Evolutionary conservation across 2,113 vertebrate genomes (phyloP).

Genomic region (Odocoileus virginianus): DNA sequence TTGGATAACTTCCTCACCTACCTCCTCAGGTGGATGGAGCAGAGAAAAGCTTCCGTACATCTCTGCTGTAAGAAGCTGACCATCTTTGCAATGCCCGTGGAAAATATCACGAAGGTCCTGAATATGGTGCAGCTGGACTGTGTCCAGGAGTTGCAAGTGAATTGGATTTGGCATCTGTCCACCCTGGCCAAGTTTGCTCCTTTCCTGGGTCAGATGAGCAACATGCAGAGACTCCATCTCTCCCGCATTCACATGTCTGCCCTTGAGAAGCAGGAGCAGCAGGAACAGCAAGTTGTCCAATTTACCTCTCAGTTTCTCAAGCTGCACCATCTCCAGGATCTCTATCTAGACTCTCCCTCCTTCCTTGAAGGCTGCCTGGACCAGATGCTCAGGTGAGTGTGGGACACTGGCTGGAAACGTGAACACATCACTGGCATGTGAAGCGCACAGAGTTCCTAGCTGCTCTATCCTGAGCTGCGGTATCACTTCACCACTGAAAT

Average conservation of each 20-base stretch:
- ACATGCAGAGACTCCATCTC: not conserved
- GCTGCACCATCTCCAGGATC: not conserved
- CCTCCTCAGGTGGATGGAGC: not conserved
- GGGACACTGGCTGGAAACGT: rapidly evolving
- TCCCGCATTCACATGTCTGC: not conserved
- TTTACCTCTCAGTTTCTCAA: not conserved
- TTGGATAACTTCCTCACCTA: not conserved
- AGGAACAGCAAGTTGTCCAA: rapidly evolving
- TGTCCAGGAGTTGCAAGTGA: not conserved
- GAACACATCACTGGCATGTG: rapidly evolving
- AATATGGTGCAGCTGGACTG: not conserved
- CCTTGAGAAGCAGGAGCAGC: not conserved
- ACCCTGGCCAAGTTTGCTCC: not conserved
- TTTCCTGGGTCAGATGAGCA: not conserved
- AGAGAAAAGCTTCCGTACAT: not conserved
- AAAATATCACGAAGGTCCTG: not conserved
- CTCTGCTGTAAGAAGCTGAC: not conserved
- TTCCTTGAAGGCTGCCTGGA: not conserved
- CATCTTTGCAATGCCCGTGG: not conserved
- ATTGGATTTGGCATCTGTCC: not conserved
- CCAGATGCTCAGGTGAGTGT: not conserved
- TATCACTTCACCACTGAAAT: rapidly evolving
- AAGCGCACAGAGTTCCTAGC: rapidly evolving
- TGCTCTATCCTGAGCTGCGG: not conserved
- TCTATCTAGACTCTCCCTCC: not conserved